Evolutionary conservation across 2,797 vertebrate genomes (phyloP), one percentile per base, ranked within the genome.

Genomic region (Anolis apletophallus): DNA sequence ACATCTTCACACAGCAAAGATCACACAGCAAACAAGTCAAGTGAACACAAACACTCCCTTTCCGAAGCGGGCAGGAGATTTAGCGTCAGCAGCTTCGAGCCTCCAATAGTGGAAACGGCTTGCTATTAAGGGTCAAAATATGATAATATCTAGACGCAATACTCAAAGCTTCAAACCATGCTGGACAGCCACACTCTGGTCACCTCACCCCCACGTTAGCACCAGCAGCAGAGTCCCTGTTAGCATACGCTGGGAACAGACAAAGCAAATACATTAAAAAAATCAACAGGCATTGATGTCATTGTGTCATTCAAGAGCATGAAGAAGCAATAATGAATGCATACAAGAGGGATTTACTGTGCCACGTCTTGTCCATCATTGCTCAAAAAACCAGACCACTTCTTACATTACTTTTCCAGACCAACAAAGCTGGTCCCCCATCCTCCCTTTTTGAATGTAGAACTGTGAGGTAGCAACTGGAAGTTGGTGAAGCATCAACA

Each of bases 161-260:
- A 29, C 12, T 29, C 36, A 77, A 77, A 36, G 84, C 12, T 34
- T 73, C 55, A 84, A 87, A 1, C 21, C 87, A 61, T 16, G 34
- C 88, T 32, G 32, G 10, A 50, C 55, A 87, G 34, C 52, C 26
- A 68, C 84, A 69, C 84, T 36, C 12, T 52, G 79, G 3, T 21
- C 7, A 1, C 5, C 76, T 71, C 73, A 81, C 80, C 40, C 11
- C 0, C 14, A 19, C 3, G 36, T 36, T 64, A 71, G 86, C 4
- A 0, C 14, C 75, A 50, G 77, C n/a, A 26, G 40, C 52, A 73
- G 19, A 16, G 26, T 0, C 21, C 1, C 0, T 32, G 59, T 12
- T 23, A 80, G 40, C 23, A 59, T 17, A 21, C 0, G 1, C 80
- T 84, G 86, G 1, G 29, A 88, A 82, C 0, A 80, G 36, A 69